Percentiles rank a stretch among this genome's conserved stretches.
Evolutionary conservation across 2,113 vertebrate genomes (phyloP).

Genomic region (Ictalurus furcatus): DNA sequence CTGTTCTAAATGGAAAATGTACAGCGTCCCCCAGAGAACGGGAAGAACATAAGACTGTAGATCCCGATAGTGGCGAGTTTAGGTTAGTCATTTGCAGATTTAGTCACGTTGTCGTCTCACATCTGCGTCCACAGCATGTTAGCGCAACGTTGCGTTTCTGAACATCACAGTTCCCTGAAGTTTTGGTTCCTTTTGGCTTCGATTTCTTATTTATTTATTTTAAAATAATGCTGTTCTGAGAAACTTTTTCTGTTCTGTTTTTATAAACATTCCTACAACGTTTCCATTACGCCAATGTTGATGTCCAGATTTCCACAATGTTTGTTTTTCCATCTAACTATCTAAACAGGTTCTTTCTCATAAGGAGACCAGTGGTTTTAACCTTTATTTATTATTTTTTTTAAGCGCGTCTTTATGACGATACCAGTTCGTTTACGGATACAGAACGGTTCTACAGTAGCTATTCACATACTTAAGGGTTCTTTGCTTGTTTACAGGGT

Average conservation of each 20-base stretch:
- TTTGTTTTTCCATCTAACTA: background rate
- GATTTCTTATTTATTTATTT: background rate
- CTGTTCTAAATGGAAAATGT: background rate
- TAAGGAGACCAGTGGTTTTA: background rate
- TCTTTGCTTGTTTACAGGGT: background rate
- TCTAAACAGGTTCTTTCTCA: background rate
- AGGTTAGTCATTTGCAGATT: background rate
- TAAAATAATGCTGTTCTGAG: background rate
- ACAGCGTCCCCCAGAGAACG: background rate
- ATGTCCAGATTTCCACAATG: background rate
- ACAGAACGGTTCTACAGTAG: no score
- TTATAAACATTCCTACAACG: no score
- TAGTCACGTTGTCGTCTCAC: background rate
- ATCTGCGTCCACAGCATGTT: background rate
- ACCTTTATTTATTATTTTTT: background rate
- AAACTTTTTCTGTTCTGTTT: background rate
- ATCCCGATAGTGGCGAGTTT: background rate
- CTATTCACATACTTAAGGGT: no score
- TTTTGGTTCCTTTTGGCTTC: background rate
- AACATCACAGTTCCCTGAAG: background rate
- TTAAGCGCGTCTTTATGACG: background rate
- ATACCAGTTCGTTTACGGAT: background rate
- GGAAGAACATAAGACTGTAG: background rate
- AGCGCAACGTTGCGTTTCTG: background rate
- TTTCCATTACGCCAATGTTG: background rate